phyloP scores from a whole-genome alignment of 2,797 vertebrate species.

The Vireo griseus region DNA sequence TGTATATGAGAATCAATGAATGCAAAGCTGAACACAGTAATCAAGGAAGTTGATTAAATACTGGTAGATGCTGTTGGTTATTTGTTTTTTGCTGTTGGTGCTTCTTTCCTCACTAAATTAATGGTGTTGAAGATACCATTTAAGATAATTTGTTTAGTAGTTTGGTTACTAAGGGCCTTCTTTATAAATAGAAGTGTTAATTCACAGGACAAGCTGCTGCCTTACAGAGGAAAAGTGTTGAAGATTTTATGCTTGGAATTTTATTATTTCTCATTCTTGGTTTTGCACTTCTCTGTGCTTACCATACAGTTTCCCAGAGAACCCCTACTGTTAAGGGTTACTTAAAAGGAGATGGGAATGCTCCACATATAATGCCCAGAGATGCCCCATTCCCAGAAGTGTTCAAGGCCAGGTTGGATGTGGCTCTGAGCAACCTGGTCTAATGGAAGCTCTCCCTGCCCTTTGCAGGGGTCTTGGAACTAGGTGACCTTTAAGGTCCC shows the following conservation, averaged over 20 bases:
- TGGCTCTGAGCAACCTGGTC: not conserved
- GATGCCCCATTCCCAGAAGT: not conserved
- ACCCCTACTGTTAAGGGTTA: not conserved
- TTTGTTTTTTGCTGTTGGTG: not conserved
- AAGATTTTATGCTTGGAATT: not conserved
- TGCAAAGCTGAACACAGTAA: not conserved
- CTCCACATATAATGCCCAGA: not conserved
- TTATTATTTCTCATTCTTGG: not conserved
- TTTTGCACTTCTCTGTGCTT: not conserved
- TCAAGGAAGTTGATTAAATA: not conserved
- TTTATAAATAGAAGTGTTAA: not conserved
- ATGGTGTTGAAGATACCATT: not conserved
- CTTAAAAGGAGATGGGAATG: not conserved
- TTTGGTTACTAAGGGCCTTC: not conserved
- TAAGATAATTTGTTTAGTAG: not conserved
- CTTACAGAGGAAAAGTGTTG: not conserved
- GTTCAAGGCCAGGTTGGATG: not conserved
- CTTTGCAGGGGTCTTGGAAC: not conserved
- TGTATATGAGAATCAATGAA: not conserved
- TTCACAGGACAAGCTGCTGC: not conserved
- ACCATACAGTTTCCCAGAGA: not conserved
- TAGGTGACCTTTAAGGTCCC: not conserved
- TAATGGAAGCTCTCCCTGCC: not conserved
- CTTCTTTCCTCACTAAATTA: not conserved
- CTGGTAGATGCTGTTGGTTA: not conserved